Base-by-base conservation (phyloP, 1,140 invertebrate species). In the Solenopsis invicta region DNA sequence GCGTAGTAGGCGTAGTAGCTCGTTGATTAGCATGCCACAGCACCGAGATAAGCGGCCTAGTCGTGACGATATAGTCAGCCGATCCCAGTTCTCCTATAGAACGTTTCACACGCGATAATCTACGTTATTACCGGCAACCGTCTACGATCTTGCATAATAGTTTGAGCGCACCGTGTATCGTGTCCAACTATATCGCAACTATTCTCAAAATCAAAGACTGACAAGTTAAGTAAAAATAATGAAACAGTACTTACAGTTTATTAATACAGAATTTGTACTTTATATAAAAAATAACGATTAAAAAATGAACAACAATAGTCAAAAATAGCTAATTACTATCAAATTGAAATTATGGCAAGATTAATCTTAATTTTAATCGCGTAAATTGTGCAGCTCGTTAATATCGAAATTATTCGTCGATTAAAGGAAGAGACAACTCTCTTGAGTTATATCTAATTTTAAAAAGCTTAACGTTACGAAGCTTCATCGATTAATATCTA, bases 21-120 rank as follows among this genome's bases (percentile, higher is more conserved):
- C 92, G 90, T 93, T 92, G 90, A 93, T 92, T 93, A 93, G 90
- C 91, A 91, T 91, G 89, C 92, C 89, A 93, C 88, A 78, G 84
- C 87, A 72, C 75, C 78, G 88, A 91, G 92, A 93, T 93, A 93
- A 93, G 91, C 92, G 90, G 90, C 89, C 92, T 93, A 91, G 61
- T 87, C 87, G 87, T 87, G 90, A 89, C 91, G 90, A 91, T 92
- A 92, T 91, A 93, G 90, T 91, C 86, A 74, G 76, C 76, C 67
- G 56, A 52, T 87, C 77, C 71, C 77, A 87, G 59, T 88, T 64
- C 77, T 71, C 88, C 74, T 90, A 80, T 91, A 91, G 88, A 80
- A 61, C 76, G 81, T 91, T 91, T 87, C 87, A 86, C 72, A 77
- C 45, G 21, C 75, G 81, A 87, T 87, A 89, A 91, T 91, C 90